phyloP scores from a whole-genome alignment of 2,888 invertebrate genomes.

The Epirrhoe alternata region DNA sequence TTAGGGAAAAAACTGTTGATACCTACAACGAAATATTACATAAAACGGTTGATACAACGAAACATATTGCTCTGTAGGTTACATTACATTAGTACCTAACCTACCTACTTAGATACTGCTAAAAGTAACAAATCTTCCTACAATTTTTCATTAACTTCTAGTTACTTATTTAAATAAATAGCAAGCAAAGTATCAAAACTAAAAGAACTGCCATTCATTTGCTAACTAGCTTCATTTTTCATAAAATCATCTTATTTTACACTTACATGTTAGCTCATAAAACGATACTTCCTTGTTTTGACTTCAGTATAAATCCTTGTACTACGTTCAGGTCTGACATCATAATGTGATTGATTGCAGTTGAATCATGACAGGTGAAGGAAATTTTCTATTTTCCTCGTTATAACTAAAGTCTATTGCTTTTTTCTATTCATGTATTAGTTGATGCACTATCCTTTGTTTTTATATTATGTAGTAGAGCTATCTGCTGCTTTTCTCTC shows the following conservation, averaged over 20 bases:
- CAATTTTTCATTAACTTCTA: neutral
- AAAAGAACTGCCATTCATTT: conserved; percentile 2
- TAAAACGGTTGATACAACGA: conserved; percentile 58
- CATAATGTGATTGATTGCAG: conserved; percentile 35
- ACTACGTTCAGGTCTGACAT: conserved; percentile 30
- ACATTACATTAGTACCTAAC: conserved; percentile 38
- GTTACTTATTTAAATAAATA: neutral
- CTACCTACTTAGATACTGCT: conserved; percentile 36
- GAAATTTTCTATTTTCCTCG: conserved; percentile 20
- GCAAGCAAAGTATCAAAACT: neutral
- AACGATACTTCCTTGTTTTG: conserved; percentile 29
- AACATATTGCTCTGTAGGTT: conserved; percentile 55
- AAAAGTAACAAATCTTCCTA: conserved; percentile 45
- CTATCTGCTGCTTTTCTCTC: neutral
- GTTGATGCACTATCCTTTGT: neutral
- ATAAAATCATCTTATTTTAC: conserved; percentile 24
- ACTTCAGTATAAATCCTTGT: conserved; percentile 36
- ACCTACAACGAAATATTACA: conserved; percentile 27
- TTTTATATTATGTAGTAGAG: neutral
- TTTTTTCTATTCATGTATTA: conserved; percentile 4
- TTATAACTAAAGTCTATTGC: neutral
- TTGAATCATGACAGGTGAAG: conserved; percentile 42
- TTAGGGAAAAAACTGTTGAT: no score
- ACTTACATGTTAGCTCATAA: conserved; percentile 25
- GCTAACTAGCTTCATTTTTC: conserved; percentile 10